Percentiles rank a stretch among this genome's conserved stretches.
Conservation (phyloP, 2,888 invertebrate genomes). For the Piscicola geometra region DNA sequence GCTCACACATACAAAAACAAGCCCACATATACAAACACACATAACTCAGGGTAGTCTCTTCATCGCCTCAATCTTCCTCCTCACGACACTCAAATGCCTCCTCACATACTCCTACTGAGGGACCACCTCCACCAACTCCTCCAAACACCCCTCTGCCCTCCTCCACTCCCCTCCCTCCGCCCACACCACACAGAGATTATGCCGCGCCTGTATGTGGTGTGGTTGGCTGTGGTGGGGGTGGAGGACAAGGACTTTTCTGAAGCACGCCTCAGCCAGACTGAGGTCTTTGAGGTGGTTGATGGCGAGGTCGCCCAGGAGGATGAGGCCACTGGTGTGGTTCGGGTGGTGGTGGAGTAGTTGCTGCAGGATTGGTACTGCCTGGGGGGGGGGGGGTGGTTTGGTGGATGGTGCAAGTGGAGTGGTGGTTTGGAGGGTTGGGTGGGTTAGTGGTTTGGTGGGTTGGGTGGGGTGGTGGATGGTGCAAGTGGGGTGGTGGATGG, state of each 20-base stretch:
- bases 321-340: slow-evolving; percentile 58
- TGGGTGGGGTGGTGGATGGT: slow-evolving; percentile 91
- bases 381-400: slow-evolving; percentile 71
- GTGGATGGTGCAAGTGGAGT: slow-evolving; percentile 77
- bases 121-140: slow-evolving; percentile 68
- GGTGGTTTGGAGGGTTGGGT: too few relatives aligned
- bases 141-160: slow-evolving; percentile 78
- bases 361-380: slow-evolving; percentile 85
- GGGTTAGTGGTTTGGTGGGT: too few relatives aligned
- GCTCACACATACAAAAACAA: too few relatives aligned
- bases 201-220: slow-evolving; percentile 61
- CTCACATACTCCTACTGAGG: slow-evolving; percentile 86
- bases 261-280: slow-evolving; percentile 90
- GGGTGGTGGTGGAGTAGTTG: slow-evolving; percentile 66
- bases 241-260: slow-evolving; percentile 76
- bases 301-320: slow-evolving; percentile 88
- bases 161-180: slow-evolving; percentile 82
- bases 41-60: too few relatives aligned
- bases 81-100: slow-evolving; percentile 81
- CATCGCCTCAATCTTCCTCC: slow-evolving; percentile 52
- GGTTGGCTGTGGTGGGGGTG: slow-evolving; percentile 80
- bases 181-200: slow-evolving; percentile 91
- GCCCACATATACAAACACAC: too few relatives aligned
- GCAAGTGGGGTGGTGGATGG: slow-evolving; percentile 81
- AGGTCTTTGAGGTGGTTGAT: slow-evolving; percentile 90